Conservation (phyloP, 2,113 vertebrate genomes). For the Platanista minor region DNA sequence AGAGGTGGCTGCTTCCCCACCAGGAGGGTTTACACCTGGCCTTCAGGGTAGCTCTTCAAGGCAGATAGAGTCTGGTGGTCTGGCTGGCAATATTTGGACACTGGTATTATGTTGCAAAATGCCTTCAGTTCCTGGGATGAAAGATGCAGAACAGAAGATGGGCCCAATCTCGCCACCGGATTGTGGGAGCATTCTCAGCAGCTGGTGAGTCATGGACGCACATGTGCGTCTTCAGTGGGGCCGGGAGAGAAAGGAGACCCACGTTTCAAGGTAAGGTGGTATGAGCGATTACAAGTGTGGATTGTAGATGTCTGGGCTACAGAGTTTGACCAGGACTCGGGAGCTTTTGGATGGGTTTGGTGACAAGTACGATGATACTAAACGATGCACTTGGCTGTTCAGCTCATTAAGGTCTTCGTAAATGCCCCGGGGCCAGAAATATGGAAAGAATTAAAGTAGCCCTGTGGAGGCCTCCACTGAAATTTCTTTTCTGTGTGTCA, state of each 20-base stretch:
- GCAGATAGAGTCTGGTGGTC: neutral
- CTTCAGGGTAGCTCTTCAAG: neutral
- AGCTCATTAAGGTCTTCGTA: slow-evolving; percentile 22
- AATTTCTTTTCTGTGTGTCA: slow-evolving; percentile 46
- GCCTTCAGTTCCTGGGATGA: slow-evolving; percentile 25
- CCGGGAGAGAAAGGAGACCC: neutral
- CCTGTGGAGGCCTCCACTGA: slow-evolving; percentile 56
- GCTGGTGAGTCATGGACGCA: neutral
- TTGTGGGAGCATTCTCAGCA: neutral
- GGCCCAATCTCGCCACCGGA: neutral
- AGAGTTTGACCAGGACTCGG: neutral
- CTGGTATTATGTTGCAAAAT: neutral
- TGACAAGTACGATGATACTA: neutral
- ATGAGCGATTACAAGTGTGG: neutral
- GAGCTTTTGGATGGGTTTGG: neutral
- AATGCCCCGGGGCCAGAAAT: slow-evolving; percentile 51
- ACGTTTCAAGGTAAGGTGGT: neutral
- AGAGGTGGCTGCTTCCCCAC: neutral
- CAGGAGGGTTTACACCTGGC: neutral
- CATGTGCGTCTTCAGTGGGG: neutral
- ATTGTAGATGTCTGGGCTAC: neutral
- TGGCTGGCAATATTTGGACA: neutral
- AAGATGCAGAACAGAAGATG: neutral
- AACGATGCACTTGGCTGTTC: neutral
- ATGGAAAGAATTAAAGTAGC: slow-evolving; percentile 56